phyloP scores from a whole-genome alignment of 2,797 vertebrate species.

The Hoplostethus mediterraneus region DNA sequence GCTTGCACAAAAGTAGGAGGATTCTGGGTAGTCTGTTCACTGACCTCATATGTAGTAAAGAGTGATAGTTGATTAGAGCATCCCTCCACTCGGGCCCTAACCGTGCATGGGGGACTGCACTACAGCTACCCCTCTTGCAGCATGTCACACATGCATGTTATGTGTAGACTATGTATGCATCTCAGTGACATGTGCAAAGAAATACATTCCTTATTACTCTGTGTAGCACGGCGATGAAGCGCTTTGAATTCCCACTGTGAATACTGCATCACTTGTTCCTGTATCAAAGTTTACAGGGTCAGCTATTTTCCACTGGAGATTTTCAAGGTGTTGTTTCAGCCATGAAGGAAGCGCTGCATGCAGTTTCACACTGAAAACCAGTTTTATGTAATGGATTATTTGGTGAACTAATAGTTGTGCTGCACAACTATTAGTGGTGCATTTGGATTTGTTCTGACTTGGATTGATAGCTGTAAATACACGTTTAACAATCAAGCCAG shows the following conservation, averaged over 20 bases:
- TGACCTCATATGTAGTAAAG: background rate
- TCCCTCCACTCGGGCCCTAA: background rate
- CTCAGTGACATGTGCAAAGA: background rate
- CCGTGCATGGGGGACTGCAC: background rate
- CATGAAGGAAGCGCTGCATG: background rate
- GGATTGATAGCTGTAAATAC: background rate
- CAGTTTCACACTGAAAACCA: background rate
- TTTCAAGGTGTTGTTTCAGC: background rate
- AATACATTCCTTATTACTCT: constrained; percentile 1
- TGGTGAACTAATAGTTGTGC: background rate
- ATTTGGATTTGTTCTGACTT: background rate
- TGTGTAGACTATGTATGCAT: background rate
- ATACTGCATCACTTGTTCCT: background rate
- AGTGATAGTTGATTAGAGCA: background rate
- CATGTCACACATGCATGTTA: background rate
- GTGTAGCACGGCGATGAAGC: background rate
- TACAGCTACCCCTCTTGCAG: background rate
- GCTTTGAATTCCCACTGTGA: background rate
- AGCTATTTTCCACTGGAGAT: background rate
- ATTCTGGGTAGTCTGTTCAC: background rate
- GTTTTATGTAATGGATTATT: background rate
- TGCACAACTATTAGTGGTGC: background rate
- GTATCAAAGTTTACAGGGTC: background rate
- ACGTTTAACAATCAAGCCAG: constrained; percentile 16
- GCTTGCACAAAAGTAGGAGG: background rate